Evolutionary conservation across 2,888 invertebrate genomes (phyloP).

Genomic region (Arrhopalites spinosus): DNA sequence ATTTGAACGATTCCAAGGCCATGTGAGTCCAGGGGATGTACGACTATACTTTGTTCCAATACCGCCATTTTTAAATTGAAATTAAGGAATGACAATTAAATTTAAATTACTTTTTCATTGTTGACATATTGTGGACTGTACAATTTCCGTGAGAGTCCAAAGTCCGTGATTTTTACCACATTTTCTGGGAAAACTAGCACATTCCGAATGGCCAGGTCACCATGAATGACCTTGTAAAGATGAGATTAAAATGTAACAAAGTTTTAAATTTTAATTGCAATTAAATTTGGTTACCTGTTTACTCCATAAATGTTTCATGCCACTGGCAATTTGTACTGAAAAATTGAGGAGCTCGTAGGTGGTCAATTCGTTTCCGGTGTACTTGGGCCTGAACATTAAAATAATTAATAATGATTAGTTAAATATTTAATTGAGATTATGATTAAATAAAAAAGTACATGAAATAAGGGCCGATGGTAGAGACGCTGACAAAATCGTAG

Average conservation of each 20-base stretch:
- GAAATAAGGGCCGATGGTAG: background rate
- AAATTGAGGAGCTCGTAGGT: too few relatives aligned
- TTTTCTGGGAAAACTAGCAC: background rate
- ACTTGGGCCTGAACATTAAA: background rate
- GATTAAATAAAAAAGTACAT: background rate
- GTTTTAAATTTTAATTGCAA: background rate
- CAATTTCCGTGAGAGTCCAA: slow-evolving; percentile 1
- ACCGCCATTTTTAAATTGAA: too few relatives aligned
- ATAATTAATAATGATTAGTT: background rate
- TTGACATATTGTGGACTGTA: slow-evolving; percentile 2
- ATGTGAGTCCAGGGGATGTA: background rate
- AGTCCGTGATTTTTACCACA: slow-evolving; percentile 7
- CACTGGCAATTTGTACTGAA: too few relatives aligned
- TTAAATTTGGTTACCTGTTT: background rate
- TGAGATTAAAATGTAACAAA: background rate
- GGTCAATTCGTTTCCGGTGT: background rate
- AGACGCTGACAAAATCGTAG: background rate
- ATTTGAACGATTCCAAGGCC: background rate
- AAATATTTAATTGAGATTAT: background rate
- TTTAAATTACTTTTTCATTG: background rate
- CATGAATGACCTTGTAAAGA: slow-evolving; percentile 1
- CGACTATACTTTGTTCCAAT: too few relatives aligned
- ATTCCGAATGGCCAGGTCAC: background rate
- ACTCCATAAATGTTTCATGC: too few relatives aligned
- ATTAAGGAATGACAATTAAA: too few relatives aligned